Conservation (phyloP, 2,888 invertebrate species). For the Candidula unifasciata region DNA sequence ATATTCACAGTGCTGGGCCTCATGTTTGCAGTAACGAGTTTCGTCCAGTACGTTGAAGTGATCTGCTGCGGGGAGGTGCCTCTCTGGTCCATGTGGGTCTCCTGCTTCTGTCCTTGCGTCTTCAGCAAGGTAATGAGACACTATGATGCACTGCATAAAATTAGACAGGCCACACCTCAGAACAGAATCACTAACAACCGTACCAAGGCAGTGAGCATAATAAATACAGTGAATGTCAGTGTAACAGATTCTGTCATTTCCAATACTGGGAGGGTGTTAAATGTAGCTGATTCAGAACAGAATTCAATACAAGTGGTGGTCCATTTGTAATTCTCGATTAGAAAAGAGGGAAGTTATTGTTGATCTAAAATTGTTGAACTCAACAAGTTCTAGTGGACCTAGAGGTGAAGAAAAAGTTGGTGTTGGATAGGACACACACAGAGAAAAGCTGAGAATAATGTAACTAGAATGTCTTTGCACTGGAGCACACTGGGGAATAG, state of each 20-base stretch:
- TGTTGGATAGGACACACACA: too few relatives aligned
- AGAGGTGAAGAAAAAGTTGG: too few relatives aligned
- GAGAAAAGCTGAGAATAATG: too few relatives aligned
- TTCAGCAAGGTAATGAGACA: conserved; percentile 37
- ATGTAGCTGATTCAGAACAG: too few relatives aligned
- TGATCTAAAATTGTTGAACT: too few relatives aligned
- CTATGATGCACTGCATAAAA: neutral
- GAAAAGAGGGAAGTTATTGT: too few relatives aligned
- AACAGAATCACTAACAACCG: neutral
- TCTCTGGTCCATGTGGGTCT: conserved; percentile 56
- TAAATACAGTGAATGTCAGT: neutral
- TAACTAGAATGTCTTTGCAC: too few relatives aligned
- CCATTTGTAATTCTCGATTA: too few relatives aligned
- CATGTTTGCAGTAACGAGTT: conserved; percentile 59
- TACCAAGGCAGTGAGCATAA: neutral
- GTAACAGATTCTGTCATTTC: neutral
- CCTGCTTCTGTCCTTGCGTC: conserved; percentile 50
- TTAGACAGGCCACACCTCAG: neutral
- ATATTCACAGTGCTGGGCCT: conserved; percentile 60
- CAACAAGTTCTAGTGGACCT: too few relatives aligned
- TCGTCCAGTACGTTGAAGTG: conserved; percentile 63
- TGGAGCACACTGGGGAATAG: too few relatives aligned
- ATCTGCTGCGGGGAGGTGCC: conserved; percentile 63
- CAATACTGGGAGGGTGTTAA: neutral
- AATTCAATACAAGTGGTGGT: too few relatives aligned